Base-by-base conservation (phyloP, 2,888 invertebrate species). In the Clepsis dumicolana region DNA sequence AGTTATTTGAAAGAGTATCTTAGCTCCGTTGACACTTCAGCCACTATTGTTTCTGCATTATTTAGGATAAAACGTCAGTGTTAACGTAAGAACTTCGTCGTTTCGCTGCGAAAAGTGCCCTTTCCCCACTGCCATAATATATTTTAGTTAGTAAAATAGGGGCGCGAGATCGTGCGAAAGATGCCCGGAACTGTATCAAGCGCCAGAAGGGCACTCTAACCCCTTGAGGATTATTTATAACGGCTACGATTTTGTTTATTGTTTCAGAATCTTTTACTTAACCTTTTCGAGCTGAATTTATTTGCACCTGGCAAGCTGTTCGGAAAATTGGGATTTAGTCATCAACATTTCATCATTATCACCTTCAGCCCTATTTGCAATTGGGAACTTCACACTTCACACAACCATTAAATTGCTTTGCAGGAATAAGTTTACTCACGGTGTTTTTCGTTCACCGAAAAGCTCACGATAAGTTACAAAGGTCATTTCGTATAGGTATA, bases 161-260 rank as follows among this genome's bases (percentile, higher is more conserved):
- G 56, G 18, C 56, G 8, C 35, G 21, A 59, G 50, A 50, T 50
- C 18, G 50, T 67, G 62, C 50, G 50, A 62, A 67, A 50, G 38
- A 62, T 62, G 44, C n/a, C 21, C 25, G 29, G 29, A 41, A 59
- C 41, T 41, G n/a, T 48, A 54, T 61, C 48, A 50, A 52, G 50
- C 32, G 62, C 25, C 27, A 59, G 50, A 59, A 62, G 59, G 41
- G 59, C 4, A 27, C 41, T 16, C 54, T 3, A 38, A 41, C 52
- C 68, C 68, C 59, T 53, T 3, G 32, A 41, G 64, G 44, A 64
- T 68, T 68, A 68, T 68, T 68, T 68, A 68, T 64, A 64, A 59
- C 52, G 16, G 53, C 24, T 25, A 35, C 57, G 52, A 68, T 59
- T 59, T 59, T 53, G 59, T 68, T 64, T 64, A 68, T 68, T 64